Conservation (phyloP, 2,888 invertebrate species). For the Poecilus cupreus region DNA sequence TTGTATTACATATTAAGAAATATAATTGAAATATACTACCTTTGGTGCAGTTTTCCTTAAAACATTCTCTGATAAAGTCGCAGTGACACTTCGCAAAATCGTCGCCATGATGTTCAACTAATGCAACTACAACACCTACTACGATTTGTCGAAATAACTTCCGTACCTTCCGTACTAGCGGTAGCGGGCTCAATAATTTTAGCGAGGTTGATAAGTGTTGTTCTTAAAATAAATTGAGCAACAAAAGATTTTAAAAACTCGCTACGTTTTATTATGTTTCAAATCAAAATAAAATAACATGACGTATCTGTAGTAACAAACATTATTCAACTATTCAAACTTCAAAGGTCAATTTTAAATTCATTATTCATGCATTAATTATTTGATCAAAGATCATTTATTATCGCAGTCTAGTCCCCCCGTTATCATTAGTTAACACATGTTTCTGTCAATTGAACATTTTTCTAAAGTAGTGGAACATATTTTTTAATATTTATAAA, state of each 20-base stretch:
- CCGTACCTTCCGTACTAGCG: background rate
- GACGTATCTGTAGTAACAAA: background rate
- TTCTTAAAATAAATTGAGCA: conserved; percentile 43
- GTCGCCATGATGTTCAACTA: conserved; percentile 78
- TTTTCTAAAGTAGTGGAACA: background rate
- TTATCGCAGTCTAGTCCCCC: background rate
- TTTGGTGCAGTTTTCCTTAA: conserved; percentile 82
- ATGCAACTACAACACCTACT: conserved; percentile 28
- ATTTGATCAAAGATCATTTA: conserved; percentile 18
- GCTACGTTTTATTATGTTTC: background rate
- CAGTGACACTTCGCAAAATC: conserved; percentile 81
- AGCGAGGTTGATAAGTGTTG: background rate
- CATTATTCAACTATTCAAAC: background rate
- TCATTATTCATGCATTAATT: background rate
- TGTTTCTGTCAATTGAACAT: background rate
- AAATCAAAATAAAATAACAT: background rate
- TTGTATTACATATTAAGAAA: background rate
- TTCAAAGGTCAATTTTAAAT: conserved; percentile 35
- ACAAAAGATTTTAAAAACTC: conserved; percentile 7
- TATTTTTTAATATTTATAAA: background rate
- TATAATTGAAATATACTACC: conserved; percentile 74
- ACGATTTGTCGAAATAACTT: conserved; percentile 1
- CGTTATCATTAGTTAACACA: background rate
- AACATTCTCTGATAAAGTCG: conserved; percentile 80
- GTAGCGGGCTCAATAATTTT: conserved; percentile 38